phyloP scores from a whole-genome alignment of 1,140 invertebrate species.

The Drosophila carrolli region DNA sequence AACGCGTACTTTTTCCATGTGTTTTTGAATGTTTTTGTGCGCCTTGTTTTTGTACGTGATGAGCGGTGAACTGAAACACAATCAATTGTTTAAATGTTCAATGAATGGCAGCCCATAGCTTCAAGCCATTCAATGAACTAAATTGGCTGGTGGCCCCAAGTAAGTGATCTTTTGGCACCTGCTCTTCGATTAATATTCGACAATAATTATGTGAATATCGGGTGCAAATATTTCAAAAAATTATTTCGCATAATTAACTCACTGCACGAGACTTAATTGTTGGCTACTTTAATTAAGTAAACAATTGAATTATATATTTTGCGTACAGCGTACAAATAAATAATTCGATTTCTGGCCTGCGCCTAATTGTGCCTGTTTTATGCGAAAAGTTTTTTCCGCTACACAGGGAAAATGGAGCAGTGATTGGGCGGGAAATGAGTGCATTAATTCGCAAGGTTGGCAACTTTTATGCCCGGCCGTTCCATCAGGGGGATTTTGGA shows the following conservation, averaged over 20 bases:
- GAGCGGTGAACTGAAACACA: conserved; percentile 1
- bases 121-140: not conserved
- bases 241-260: conserved; percentile 11
- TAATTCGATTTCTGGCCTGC: conserved; percentile 24
- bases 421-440: conserved; percentile 42
- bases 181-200: no score
- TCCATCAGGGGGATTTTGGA: not conserved
- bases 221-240: not conserved
- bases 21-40: conserved; percentile 6
- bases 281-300: conserved; percentile 29
- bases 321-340: conserved; percentile 20
- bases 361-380: conserved; percentile 17
- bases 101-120: conserved; percentile 15
- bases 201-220: conserved; percentile 2
- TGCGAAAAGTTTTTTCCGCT: conserved; percentile 30
- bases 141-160: not conserved
- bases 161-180: conserved; percentile 16
- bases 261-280: conserved; percentile 7
- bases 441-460: conserved; percentile 41
- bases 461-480: conserved; percentile 15
- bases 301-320: conserved; percentile 35
- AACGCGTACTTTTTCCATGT: conserved; percentile 8
- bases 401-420: conserved; percentile 1
- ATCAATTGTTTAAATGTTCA: conserved; percentile 12
- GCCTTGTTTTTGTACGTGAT: conserved; percentile 16